phyloP scores from a whole-genome alignment of 1,140 invertebrate species.

The Drosophila nikananu region DNA sequence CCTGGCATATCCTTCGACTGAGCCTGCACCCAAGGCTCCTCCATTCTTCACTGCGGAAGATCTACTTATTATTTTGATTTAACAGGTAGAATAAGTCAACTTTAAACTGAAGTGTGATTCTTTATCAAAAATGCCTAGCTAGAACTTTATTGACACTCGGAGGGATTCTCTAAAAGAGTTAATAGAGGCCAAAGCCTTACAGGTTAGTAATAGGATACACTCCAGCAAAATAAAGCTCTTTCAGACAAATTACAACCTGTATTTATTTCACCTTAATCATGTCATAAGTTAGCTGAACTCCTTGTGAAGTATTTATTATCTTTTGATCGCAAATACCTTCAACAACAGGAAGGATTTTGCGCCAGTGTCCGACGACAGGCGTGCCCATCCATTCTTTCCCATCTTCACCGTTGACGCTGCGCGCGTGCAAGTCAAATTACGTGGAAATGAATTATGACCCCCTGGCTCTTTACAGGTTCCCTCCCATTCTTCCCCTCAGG shows the following conservation, averaged over 20 bases:
- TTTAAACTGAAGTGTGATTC: too few relatives aligned
- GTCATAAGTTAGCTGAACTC: background rate
- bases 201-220: background rate
- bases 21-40: too few relatives aligned
- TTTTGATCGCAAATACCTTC: background rate
- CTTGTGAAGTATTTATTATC: background rate
- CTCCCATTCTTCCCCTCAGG: background rate
- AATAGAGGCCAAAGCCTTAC: too few relatives aligned
- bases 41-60: background rate
- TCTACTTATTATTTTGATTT: background rate
- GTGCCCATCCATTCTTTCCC: too few relatives aligned
- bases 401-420: slow-evolving; percentile 16
- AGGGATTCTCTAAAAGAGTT: too few relatives aligned
- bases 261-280: background rate
- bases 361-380: too few relatives aligned
- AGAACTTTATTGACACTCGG: too few relatives aligned
- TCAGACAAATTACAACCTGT: background rate
- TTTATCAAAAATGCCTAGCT: background rate
- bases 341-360: background rate
- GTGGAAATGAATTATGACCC: slow-evolving; percentile 76
- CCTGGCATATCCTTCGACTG: background rate
- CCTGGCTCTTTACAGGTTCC: background rate
- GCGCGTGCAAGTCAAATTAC: slow-evolving; percentile 77
- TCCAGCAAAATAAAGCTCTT: background rate
- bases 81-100: too few relatives aligned